phyloP scores from a whole-genome alignment of 92 coral and sea anemone species.

The Blastomussa wellsi region DNA sequence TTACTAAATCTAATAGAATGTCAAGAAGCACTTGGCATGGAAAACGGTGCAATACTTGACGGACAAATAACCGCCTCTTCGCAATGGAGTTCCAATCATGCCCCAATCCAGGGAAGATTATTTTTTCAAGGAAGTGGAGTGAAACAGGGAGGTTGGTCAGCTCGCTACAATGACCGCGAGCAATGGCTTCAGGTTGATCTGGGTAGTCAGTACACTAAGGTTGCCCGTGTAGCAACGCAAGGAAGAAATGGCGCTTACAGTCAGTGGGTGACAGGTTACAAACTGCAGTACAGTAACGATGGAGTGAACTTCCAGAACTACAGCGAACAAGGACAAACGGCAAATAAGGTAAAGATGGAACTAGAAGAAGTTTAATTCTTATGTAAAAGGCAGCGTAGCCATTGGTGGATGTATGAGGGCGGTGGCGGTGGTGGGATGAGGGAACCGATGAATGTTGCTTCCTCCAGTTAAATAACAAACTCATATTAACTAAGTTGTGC shows the following conservation, averaged over 20 bases:
- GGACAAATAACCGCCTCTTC: not conserved
- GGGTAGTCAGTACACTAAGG: not conserved
- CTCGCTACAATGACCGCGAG: not conserved
- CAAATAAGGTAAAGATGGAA: not conserved
- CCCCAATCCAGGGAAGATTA: not conserved
- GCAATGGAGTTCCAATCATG: not conserved
- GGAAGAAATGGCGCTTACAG: not conserved
- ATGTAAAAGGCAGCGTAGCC: no score
- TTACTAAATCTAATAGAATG: not conserved
- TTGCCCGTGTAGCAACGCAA: not conserved
- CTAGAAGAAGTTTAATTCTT: not conserved
- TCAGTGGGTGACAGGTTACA: not conserved
- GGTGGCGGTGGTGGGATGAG: no score
- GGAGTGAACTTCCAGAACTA: not conserved
- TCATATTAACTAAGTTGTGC: no score
- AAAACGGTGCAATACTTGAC: not conserved
- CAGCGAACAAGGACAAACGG: not conserved
- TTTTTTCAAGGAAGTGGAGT: not conserved
- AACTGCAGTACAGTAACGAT: not conserved
- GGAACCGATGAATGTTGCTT: no score
- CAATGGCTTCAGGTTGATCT: constrained; percentile 7
- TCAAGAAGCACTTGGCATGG: not conserved
- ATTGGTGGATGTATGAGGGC: no score
- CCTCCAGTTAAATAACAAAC: no score
- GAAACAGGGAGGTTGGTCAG: not conserved